Percentiles rank a stretch among this genome's conserved stretches.
These are phyloP conservation scores for Beroe ovata DNA, from an alignment of 37 sponge, comb jelly and placozoan genomes.

Conservation along the genomic window DNA sequence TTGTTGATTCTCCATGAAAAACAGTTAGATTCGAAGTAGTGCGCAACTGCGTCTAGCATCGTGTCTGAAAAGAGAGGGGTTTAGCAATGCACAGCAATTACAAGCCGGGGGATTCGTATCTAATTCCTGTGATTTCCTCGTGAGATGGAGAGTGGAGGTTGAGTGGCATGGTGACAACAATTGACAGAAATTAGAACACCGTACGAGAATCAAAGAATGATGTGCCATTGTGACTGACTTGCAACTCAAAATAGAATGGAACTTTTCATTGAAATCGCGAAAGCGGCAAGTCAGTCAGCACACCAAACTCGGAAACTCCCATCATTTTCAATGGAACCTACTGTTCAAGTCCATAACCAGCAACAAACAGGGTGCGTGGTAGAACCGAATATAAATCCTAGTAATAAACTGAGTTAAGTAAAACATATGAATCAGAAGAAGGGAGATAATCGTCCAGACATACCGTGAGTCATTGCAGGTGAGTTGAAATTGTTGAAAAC, in stretches of 20 bases:
- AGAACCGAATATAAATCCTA: background rate
- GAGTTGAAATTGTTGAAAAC: background rate
- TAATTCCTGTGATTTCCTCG: background rate
- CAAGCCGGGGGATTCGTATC: too few relatives aligned
- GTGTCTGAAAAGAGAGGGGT: constrained; percentile 18
- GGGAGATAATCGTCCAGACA: background rate
- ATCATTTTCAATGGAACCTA: background rate
- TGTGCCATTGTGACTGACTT: background rate
- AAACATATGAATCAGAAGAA: background rate
- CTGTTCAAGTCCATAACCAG: background rate
- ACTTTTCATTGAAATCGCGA: too few relatives aligned
- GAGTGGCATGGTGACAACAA: background rate
- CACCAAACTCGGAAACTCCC: background rate
- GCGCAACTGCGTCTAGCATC: constrained; percentile 28
- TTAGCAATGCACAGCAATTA: background rate
- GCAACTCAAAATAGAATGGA: background rate
- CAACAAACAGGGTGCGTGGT: background rate
- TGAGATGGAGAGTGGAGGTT: background rate
- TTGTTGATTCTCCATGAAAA: constrained; percentile 57
- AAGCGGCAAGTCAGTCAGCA: background rate
- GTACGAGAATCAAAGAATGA: background rate
- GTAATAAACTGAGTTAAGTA: background rate
- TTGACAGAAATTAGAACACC: background rate
- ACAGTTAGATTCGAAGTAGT: constrained; percentile 49
- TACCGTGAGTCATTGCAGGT: background rate